These are phyloP conservation scores for Mesodorylaimus sp. DNA, from an alignment of 2,888 invertebrate genomes.

Conservation along the genomic window DNA sequence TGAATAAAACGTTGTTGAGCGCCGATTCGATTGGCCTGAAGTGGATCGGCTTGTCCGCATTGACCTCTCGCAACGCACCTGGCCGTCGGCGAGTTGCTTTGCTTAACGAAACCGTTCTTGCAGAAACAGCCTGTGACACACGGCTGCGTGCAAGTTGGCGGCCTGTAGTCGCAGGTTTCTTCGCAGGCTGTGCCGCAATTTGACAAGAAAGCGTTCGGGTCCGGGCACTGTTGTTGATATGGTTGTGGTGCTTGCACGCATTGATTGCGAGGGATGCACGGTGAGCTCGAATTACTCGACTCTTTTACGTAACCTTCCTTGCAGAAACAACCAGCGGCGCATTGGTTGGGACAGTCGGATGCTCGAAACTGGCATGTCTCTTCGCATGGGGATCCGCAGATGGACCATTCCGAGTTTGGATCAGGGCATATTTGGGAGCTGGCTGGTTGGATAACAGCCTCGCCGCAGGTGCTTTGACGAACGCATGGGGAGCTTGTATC, in stretches of 20 bases:
- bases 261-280: not conserved
- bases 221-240: not conserved
- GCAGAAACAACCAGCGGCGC: not conserved
- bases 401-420: not conserved
- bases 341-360: not conserved
- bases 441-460: too few species aligned
- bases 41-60: too few species aligned
- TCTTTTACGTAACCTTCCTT: not conserved
- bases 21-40: too few species aligned
- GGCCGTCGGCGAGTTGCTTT: not conserved
- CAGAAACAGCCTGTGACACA: not conserved
- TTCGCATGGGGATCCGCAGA: not conserved
- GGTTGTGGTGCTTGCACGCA: too few species aligned
- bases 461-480: too few species aligned
- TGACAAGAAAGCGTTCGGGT: not conserved
- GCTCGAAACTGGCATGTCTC: not conserved
- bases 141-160: not conserved
- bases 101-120: not conserved
- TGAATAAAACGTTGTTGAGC: too few species aligned
- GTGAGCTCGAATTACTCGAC: not conserved
- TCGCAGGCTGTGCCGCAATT: not conserved
- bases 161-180: not conserved
- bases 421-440: too few species aligned
- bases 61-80: not conserved
- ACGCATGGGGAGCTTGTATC: too few species aligned